Conservation (phyloP, 2,797 vertebrate genomes). For the Poeciliopsis paucimaculata region DNA sequence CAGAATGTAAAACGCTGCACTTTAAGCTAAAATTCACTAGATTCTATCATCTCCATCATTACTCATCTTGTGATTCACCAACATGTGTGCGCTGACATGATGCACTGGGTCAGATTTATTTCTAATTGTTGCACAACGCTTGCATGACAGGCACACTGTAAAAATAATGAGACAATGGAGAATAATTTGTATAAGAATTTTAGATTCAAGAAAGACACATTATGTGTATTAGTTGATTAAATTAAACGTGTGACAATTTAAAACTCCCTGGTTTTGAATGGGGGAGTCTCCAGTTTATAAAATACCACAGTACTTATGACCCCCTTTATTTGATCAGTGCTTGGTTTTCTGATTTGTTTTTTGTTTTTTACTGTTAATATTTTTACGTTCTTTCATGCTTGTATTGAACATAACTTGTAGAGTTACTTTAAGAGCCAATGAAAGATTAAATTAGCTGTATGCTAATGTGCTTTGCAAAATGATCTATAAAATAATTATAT, state of each 20-base stretch:
- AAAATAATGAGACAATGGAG: too few species aligned
- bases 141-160: neutral
- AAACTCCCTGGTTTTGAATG: neutral
- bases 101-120: neutral
- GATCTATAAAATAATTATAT: neutral
- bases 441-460: neutral
- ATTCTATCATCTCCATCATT: neutral
- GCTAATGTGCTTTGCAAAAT: neutral
- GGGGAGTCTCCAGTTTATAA: neutral
- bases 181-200: neutral
- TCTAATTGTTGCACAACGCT: neutral
- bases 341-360: neutral
- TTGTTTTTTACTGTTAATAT: neutral
- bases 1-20: neutral
- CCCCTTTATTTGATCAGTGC: neutral
- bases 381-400: neutral
- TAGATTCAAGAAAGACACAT: neutral
- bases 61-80: slow-evolving; percentile 1
- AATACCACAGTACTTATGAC: neutral
- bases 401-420: neutral
- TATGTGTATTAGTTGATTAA: neutral
- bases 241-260: neutral
- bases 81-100: neutral
- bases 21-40: neutral
- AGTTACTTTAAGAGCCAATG: neutral